Base-by-base conservation (phyloP, 2,888 invertebrate genomes). In the Lobophora halterata region DNA sequence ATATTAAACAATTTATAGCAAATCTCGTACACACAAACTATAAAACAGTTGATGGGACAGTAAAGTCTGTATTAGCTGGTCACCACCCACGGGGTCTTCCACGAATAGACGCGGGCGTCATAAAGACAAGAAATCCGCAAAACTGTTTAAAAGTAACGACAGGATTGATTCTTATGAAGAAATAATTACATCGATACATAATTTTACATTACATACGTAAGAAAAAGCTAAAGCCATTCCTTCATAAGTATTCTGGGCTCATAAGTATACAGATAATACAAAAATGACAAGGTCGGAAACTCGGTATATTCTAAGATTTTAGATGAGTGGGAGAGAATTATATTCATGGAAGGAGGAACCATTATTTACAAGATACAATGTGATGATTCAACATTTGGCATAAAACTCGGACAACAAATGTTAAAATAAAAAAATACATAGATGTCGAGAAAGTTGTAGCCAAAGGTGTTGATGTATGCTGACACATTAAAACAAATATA, bases 41-140 rank as follows among this genome's bases (percentile, higher is more conserved):
- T 74, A 68, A 70, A 72, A 32, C 52, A 62, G 65, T 72, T 72
- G 67, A 72, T 69, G 62, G 61, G 66, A 69, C 53, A 58, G 68
- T 71, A 67, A 74, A 74, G 53, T 55, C 52, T 61, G 65, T 64
- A 65, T 55, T 64, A 58, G 68, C 65, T 64, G 65, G 65, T 63
- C 62, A 61, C 75, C 76, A 75, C 78, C 77, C 77, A 80, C 79
- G 66, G 53, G 58, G 55, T 53, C 60, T 59, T 62, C 66, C 69
- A 60, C 61, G 70, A 81, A 81, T 81, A 82, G 73, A 69, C 40
- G 43, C 55, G 47, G 55, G 49, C 75, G 74, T 75, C 79, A 70
- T 74, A 76, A 76, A 73, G 53, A 66, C 58, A 71, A 76, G 67
- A 70, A 71, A 71, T 74, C 73, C 70, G 63, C 72, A 67, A 71